A percentile compares a stretch with the other conserved stretches of the same genome.
Evolutionary conservation across 2,113 vertebrate genomes (phyloP).

Genomic region (Laticauda colubrina): DNA sequence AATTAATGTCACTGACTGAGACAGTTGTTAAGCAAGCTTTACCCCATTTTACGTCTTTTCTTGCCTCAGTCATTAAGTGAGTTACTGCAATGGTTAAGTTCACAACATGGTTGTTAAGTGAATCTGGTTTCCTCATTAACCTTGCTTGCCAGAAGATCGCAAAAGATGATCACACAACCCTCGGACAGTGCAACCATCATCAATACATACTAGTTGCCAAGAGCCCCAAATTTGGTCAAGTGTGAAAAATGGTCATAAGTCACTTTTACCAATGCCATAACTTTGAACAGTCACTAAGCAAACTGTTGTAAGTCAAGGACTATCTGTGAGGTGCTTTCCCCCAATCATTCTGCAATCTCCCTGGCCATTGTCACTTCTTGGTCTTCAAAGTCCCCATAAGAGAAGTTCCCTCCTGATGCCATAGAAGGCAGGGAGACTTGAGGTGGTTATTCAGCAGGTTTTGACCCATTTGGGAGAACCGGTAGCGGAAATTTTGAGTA

Average conservation of each 20-base stretch:
- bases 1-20: no score
- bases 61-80: neutral
- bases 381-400: neutral
- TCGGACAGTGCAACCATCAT: neutral
- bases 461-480: no score
- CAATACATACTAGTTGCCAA: neutral
- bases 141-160: neutral
- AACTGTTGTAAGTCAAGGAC: neutral
- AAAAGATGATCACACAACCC: neutral
- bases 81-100: neutral
- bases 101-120: no score
- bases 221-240: neutral
- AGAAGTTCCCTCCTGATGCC: neutral
- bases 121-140: neutral
- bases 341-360: neutral
- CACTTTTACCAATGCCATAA: no score
- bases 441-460: no score
- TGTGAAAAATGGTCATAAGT: neutral
- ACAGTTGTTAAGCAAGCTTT: no score
- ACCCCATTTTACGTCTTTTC: no score
- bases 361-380: neutral
- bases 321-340: neutral
- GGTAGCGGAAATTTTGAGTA: no score
- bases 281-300: neutral
- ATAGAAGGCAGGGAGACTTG: neutral